Evolutionary conservation across 2,797 vertebrate species (phyloP).

Genomic region (Pempheris klunzingeri): DNA sequence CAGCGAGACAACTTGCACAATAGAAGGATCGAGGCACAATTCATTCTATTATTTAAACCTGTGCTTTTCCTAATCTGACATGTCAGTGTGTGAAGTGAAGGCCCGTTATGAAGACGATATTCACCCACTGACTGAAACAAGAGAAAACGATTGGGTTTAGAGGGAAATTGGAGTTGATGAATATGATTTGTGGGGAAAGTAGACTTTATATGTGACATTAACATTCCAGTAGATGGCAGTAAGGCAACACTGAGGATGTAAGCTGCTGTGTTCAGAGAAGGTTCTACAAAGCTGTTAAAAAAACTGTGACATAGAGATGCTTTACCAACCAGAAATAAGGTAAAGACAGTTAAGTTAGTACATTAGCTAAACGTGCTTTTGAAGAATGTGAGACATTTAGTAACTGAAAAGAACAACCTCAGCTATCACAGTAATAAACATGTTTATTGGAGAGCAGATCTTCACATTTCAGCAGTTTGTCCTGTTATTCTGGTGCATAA

Average conservation of each 20-base stretch:
- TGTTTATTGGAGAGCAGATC: too few relatives aligned
- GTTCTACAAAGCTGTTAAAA: neutral
- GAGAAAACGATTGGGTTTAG: neutral
- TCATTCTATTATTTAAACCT: neutral
- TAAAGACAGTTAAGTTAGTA: neutral
- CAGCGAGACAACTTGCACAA: neutral
- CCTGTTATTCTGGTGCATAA: too few relatives aligned
- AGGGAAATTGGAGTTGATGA: neutral
- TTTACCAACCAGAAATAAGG: neutral
- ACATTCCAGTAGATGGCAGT: slow-evolving; percentile 41
- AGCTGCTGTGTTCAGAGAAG: neutral
- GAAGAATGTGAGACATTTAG: neutral
- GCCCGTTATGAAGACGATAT: too few relatives aligned
- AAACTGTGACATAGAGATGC: neutral
- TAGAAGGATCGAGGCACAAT: neutral
- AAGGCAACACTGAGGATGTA: neutral
- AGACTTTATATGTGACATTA: neutral
- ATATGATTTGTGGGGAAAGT: neutral
- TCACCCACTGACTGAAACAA: neutral
- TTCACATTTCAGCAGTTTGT: too few relatives aligned
- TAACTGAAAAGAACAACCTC: neutral
- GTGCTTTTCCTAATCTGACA: neutral
- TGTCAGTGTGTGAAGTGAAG: neutral
- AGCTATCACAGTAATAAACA: too few relatives aligned
- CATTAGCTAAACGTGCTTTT: neutral